phyloP scores from a whole-genome alignment of 1,140 invertebrate species.

The Plutomurus gul region DNA sequence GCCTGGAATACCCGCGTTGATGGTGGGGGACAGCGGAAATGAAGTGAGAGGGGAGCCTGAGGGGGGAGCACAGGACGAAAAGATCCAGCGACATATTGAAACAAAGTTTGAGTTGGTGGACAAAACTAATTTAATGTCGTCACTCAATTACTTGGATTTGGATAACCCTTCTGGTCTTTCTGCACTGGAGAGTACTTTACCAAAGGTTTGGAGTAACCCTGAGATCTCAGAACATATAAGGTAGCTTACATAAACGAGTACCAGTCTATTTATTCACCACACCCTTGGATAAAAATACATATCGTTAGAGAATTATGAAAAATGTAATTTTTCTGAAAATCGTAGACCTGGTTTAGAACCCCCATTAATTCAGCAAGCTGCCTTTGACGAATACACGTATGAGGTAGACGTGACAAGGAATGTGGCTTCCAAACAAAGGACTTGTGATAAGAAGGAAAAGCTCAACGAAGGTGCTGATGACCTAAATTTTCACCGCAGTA shows the following conservation, averaged over 20 bases:
- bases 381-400: constrained; percentile 80
- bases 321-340: background rate
- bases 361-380: constrained; percentile 75
- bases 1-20: background rate
- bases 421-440: constrained; percentile 62
- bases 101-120: constrained; percentile 45
- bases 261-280: too few relatives aligned
- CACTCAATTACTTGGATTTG: constrained; percentile 62
- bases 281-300: too few relatives aligned
- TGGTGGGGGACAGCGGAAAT: background rate
- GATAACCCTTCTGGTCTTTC: constrained; percentile 64
- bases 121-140: constrained; percentile 47
- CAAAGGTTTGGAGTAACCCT: constrained; percentile 76
- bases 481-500: constrained; percentile 45
- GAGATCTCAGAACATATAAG: constrained; percentile 60
- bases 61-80: background rate
- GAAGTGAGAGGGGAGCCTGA: background rate
- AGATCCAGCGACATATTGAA: background rate
- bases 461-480: constrained; percentile 44
- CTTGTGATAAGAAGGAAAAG: constrained; percentile 51
- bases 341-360: constrained; percentile 61
- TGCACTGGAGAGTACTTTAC: constrained; percentile 68
- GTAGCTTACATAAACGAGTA: constrained; percentile 51
- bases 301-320: too few relatives aligned
- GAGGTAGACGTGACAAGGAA: constrained; percentile 82